A percentile compares a stretch with the other conserved stretches of the same genome.
These are phyloP conservation scores for Anhinga rufa DNA, from an alignment of 2,113 vertebrate genomes.

Conservation along the genomic window DNA sequence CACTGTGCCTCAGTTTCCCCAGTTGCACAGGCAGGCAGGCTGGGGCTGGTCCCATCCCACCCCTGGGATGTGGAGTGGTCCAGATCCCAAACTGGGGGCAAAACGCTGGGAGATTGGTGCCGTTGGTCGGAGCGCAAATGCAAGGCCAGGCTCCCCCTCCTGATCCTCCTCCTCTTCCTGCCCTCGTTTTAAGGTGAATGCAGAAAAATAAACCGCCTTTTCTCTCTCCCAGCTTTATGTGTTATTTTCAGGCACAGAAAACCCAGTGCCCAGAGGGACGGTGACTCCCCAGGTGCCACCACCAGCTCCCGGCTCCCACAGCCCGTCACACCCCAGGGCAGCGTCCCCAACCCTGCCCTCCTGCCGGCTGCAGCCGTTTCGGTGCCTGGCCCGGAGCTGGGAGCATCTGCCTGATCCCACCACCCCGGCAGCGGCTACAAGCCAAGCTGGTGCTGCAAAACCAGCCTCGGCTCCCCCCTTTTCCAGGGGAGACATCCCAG, in stretches of 20 bases:
- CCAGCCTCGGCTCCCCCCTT: not conserved
- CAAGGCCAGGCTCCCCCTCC: not conserved
- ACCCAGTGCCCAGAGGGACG: not conserved
- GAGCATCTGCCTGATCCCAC: not conserved
- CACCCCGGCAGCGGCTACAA: not conserved
- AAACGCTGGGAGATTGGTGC: fast-evolving
- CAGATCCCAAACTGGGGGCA: not conserved
- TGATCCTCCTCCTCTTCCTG: not conserved
- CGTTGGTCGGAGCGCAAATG: fast-evolving
- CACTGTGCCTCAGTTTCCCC: fast-evolving
- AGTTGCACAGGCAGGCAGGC: fast-evolving
- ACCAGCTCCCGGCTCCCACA: not conserved
- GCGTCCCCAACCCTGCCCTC: not conserved
- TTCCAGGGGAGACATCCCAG: not conserved
- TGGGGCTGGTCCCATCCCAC: not conserved
- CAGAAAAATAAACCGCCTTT: not conserved
- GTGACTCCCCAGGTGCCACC: not conserved
- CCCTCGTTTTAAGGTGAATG: not conserved
- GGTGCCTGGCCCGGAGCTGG: not conserved
- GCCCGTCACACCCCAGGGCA: not conserved
- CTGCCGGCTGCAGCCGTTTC: fast-evolving
- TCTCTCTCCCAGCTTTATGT: not conserved
- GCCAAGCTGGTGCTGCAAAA: not conserved
- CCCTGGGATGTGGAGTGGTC: fast-evolving
- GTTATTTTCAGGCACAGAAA: not conserved